Percentiles rank a stretch among this genome's conserved stretches.
These are phyloP conservation scores for Telmatherina bonti DNA, from an alignment of 2,797 vertebrate genomes.

Conservation along the genomic window DNA sequence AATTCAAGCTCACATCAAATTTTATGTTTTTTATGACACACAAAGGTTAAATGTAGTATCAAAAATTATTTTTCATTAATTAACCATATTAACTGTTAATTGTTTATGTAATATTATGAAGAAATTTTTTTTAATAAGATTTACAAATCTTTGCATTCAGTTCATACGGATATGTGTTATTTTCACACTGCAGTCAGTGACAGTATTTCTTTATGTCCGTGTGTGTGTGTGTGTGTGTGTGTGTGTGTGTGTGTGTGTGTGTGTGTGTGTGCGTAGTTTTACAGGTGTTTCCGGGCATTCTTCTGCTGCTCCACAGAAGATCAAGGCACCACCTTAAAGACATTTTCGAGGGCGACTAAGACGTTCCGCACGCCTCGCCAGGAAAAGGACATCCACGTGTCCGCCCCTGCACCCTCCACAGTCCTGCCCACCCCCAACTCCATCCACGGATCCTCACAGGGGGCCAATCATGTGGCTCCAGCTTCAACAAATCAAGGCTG, in stretches of 20 bases:
- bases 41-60: too few relatives aligned
- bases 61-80: too few relatives aligned
- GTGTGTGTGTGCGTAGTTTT: conserved; percentile 74
- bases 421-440: conserved; percentile 43
- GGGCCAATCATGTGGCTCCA: neutral
- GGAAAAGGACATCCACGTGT: conserved; percentile 48
- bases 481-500: neutral
- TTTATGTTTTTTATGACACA: too few relatives aligned
- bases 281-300: conserved; percentile 83
- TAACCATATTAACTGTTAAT: too few relatives aligned
- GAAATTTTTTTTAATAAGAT: too few relatives aligned
- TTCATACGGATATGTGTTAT: too few relatives aligned
- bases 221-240: too few relatives aligned
- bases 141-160: too few relatives aligned
- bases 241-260: conserved; percentile 38
- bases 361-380: conserved; percentile 61
- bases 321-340: conserved; percentile 72
- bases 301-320: conserved; percentile 70
- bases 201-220: conserved; percentile 19
- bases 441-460: conserved; percentile 32
- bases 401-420: conserved; percentile 32
- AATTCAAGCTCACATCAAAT: too few relatives aligned
- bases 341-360: conserved; percentile 76
- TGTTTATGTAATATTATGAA: too few relatives aligned
- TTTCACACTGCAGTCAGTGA: neutral